A percentile compares a stretch with the other conserved stretches of the same genome.
Evolutionary conservation across 2,113 vertebrate species (phyloP).

Genomic region (Alouatta palliata): DNA sequence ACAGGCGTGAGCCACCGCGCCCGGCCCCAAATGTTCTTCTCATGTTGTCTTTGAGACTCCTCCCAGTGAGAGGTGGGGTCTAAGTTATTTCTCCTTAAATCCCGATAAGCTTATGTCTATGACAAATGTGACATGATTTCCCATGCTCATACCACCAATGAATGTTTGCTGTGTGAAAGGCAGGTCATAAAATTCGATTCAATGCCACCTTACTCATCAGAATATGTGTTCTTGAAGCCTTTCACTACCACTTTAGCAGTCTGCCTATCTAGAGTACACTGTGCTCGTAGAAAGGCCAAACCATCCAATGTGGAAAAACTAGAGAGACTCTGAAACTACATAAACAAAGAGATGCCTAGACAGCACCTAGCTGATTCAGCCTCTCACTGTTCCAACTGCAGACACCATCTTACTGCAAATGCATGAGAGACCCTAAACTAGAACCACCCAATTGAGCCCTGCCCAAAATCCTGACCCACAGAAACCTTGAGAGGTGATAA

Average conservation of each 20-base stretch:
- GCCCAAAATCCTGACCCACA: not conserved
- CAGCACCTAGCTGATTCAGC: not conserved
- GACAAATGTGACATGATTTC: not conserved
- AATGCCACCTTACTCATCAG: not conserved
- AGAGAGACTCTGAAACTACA: not conserved
- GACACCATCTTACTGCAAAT: not conserved
- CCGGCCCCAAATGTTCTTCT: not conserved
- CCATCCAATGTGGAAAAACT: not conserved
- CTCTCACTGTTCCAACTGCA: not conserved
- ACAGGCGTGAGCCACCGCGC: too few relatives aligned
- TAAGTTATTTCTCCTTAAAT: not conserved
- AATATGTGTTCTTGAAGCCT: not conserved
- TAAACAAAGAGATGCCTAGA: not conserved
- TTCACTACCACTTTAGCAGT: not conserved
- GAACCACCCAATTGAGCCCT: not conserved
- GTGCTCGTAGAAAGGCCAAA: not conserved
- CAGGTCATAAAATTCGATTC: not conserved
- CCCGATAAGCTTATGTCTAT: not conserved
- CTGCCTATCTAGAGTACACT: not conserved
- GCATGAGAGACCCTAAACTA: fast-evolving
- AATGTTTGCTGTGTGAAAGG: not conserved
- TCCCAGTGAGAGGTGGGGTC: not conserved
- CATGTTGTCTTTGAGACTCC: not conserved
- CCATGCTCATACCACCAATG: not conserved
- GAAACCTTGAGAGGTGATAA: not conserved